A percentile compares a stretch with the other conserved stretches of the same genome.
Conservation (phyloP, 2,797 vertebrate genomes). For the Melanogrammus aeglefinus region DNA sequence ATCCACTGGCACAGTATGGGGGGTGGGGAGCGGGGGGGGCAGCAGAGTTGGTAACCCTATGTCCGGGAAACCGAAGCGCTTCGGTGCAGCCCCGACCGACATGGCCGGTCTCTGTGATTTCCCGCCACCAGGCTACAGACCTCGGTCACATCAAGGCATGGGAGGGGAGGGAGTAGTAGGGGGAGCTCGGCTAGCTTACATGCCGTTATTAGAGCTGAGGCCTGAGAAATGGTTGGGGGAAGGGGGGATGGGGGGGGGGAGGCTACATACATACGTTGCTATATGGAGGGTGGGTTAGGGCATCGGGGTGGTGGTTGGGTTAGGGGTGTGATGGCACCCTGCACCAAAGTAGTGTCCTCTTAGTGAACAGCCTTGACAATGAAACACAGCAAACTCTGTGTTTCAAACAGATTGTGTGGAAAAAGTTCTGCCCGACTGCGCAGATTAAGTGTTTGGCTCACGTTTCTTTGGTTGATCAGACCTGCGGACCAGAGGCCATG, state of each 20-base stretch:
- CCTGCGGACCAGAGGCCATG: neutral
- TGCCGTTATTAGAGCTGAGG: neutral
- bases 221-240: constrained; percentile 19
- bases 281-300: neutral
- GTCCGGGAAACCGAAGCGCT: neutral
- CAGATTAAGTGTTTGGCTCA: neutral
- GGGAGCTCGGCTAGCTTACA: neutral
- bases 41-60: neutral
- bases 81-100: neutral
- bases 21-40: neutral
- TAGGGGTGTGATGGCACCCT: neutral
- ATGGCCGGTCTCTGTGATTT: neutral
- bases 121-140: neutral
- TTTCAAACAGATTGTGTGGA: neutral
- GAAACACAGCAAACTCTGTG: neutral
- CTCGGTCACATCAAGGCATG: neutral
- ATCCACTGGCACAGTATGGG: constrained; percentile 18
- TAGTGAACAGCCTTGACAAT: neutral
- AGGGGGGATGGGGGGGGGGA: constrained; percentile 13
- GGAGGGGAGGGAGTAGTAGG: neutral
- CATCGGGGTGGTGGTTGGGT: neutral
- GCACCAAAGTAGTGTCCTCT: neutral
- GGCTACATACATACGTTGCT: constrained; percentile 21
- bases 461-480: neutral
- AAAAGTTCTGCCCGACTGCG: neutral